Base-by-base conservation (phyloP, 2,797 vertebrate genomes). In the Leucoraja ocellata region DNA sequence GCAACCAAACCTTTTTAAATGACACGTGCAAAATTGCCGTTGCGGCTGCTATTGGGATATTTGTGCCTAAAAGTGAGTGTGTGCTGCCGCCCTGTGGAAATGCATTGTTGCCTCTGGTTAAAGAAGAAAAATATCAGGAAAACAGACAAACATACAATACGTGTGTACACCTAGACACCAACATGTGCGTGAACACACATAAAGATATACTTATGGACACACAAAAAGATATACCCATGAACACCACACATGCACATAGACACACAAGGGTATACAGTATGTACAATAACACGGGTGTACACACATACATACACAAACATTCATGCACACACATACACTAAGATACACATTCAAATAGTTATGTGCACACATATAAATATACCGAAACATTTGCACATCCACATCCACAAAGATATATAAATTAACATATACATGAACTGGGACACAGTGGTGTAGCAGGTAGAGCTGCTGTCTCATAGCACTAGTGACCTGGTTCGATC, bases 51-150 rank as follows among this genome's bases (percentile, higher is more conserved):
- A 88, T 68, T 68, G 63, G 32, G n/a, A 36, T 5, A 61, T 11
- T 84, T 10, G 8, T 63, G 25, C 23, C 28, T 28, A 13, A 11
- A 4, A 63, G 83, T 88, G 36, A 7, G 58, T 88, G 14, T 65
- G 84, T 88, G 84, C 61, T 88, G 84, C 84, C 84, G 61, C 84
- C 84, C 68, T 21, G 9, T 88, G 84, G 84, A 88, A 2, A 88
- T 32, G n/a, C n/a, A 65, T 16, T 63, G 18, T 65, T 36, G 6
- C 81, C 25, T 61, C 3, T 9, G 10, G 54, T 58, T 68, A n/a
- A 88, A 88, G 63, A 18, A 32, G 14, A 88, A 65, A 65, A n/a
- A n/a, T 63, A 36, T 65, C 61, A 32, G 14, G 14, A 79, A 77
- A 7, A 77, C 28, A 77, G 23, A 77, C 25, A 77, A 7, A 77